Evolutionary conservation across 2,888 invertebrate species (phyloP).

Genomic region (Erebia ligea): DNA sequence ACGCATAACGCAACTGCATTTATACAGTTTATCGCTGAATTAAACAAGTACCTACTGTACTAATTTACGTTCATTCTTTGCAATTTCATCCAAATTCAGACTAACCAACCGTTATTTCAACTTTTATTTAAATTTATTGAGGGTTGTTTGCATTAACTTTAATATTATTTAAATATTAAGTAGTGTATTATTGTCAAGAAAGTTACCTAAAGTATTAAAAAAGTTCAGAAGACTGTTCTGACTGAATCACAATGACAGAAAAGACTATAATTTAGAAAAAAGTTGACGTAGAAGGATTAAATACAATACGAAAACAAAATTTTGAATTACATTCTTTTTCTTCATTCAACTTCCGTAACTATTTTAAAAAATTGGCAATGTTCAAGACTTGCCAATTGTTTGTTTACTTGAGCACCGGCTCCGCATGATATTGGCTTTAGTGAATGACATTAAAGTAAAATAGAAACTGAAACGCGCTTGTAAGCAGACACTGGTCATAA

Average conservation of each 20-base stretch:
- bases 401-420: constrained; percentile 6
- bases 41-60: constrained; percentile 25
- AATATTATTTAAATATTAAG: neutral
- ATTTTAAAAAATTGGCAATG: neutral
- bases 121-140: neutral
- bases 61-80: constrained; percentile 15
- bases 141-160: neutral
- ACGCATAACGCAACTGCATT: constrained; percentile 36
- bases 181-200: neutral
- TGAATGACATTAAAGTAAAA: constrained; percentile 62
- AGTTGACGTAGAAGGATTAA: neutral
- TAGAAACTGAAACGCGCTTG: constrained; percentile 61
- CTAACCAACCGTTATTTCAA: neutral
- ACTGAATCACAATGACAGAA: neutral
- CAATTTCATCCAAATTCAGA: constrained; percentile 11
- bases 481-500: constrained; percentile 61
- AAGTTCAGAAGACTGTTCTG: neutral
- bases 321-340: too few species aligned
- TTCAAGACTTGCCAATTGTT: neutral
- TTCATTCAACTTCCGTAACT: too few species aligned
- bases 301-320: neutral
- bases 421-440: constrained; percentile 41
- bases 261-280: too few species aligned
- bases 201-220: neutral
- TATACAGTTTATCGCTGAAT: constrained; percentile 31